These are phyloP conservation scores for Vicugna pacos DNA, from an alignment of 2,113 vertebrate species.

Conservation along the genomic window DNA sequence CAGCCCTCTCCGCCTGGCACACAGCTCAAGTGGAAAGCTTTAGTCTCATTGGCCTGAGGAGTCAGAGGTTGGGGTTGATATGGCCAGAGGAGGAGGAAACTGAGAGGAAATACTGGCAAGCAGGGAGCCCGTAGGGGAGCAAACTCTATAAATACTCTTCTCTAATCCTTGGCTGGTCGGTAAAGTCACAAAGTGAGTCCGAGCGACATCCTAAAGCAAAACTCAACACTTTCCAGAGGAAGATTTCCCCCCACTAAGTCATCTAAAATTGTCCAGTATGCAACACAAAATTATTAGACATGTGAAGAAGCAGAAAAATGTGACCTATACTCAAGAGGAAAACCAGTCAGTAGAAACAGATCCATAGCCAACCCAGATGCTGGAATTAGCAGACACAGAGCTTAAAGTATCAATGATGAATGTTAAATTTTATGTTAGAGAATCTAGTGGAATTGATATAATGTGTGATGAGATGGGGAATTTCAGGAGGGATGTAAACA, in stretches of 20 bases:
- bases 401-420: background rate
- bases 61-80: background rate
- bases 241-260: background rate
- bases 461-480: background rate
- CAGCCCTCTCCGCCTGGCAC: background rate
- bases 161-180: background rate
- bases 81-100: background rate
- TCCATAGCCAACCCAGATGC: background rate
- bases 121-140: background rate
- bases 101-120: background rate
- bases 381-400: background rate
- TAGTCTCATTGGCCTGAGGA: background rate
- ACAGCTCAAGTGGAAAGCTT: background rate
- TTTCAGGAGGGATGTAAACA: background rate
- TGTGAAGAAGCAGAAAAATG: background rate
- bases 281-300: background rate
- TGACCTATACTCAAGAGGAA: background rate
- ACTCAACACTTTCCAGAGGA: background rate
- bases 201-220: background rate
- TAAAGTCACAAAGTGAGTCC: background rate
- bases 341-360: slow-evolving; percentile 19
- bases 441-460: background rate
- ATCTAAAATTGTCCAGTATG: background rate
- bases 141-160: background rate
- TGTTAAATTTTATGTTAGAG: background rate